These are phyloP conservation scores for Argya squamiceps DNA, from an alignment of 2,797 vertebrate species.

Conservation along the genomic window DNA sequence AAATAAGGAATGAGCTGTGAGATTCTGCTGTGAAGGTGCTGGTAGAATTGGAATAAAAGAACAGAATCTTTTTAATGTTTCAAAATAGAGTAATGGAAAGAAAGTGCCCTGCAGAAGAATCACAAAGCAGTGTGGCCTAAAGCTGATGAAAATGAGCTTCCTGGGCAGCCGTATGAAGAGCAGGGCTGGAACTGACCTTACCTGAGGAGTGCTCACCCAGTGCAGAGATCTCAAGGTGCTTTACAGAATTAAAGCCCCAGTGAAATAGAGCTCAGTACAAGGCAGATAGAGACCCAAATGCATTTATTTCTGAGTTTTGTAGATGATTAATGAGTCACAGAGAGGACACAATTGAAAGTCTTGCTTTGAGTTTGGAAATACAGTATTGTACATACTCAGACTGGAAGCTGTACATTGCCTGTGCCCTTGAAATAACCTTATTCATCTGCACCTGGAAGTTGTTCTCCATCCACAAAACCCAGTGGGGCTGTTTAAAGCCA, in stretches of 20 bases:
- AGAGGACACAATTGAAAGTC: neutral
- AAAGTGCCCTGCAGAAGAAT: neutral
- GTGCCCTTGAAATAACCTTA: slow-evolving; percentile 61
- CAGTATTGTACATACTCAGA: neutral
- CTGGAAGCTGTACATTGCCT: neutral
- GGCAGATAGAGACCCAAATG: neutral
- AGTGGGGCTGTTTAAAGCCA: slow-evolving; percentile 31
- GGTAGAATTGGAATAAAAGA: neutral
- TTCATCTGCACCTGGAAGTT: slow-evolving; percentile 47
- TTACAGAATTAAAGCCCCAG: neutral
- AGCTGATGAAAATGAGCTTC: neutral
- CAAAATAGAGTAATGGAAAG: neutral
- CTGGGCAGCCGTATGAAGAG: neutral
- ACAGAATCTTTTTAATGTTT: neutral
- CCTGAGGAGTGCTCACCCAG: neutral
- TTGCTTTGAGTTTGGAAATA: neutral
- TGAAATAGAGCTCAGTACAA: neutral
- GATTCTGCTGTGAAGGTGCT: neutral
- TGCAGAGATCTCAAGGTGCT: neutral
- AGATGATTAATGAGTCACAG: neutral
- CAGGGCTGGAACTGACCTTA: neutral
- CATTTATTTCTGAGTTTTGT: neutral
- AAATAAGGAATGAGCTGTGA: neutral
- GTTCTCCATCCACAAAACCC: slow-evolving; percentile 59
- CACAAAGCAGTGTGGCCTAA: neutral